phyloP scores from a whole-genome alignment of 2,797 vertebrate species.

The Falco cherrug region DNA sequence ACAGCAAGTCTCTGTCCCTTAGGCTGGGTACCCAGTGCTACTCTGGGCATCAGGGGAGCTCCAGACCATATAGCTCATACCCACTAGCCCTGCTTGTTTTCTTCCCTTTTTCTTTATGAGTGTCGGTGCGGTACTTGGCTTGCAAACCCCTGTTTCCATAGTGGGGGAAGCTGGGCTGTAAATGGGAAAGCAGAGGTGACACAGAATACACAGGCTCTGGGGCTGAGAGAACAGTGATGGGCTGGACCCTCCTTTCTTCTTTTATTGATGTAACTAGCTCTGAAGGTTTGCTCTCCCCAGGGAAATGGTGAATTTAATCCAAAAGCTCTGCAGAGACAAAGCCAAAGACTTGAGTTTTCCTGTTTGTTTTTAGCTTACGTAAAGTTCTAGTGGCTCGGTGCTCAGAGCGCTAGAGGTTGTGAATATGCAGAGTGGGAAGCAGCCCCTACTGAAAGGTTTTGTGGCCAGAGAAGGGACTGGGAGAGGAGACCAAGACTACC shows the following conservation, averaged over 20 bases:
- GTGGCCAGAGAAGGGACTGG: not conserved
- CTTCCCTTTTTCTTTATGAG: not conserved
- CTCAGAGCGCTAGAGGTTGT: not conserved
- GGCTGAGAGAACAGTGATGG: not conserved
- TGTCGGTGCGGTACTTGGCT: not conserved
- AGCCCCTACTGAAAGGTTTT: not conserved
- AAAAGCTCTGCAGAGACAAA: not conserved
- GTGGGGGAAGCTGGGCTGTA: not conserved
- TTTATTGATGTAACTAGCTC: not conserved
- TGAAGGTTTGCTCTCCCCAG: not conserved
- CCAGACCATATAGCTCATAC: fast-evolving
- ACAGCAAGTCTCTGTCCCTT: not conserved
- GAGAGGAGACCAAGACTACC: not conserved
- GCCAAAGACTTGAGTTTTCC: not conserved
- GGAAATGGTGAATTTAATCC: not conserved
- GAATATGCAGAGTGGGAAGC: not conserved
- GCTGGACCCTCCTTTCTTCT: not conserved
- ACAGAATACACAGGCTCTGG: not conserved
- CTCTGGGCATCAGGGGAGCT: not conserved
- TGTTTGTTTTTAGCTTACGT: not conserved
- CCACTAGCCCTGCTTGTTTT: not conserved
- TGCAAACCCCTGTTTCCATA: not conserved
- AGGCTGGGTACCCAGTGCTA: not conserved
- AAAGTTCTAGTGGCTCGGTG: fast-evolving
- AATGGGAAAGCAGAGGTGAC: not conserved